A percentile compares a stretch with the other conserved stretches of the same genome.
Evolutionary conservation across 2,888 invertebrate genomes (phyloP).

Genomic region (Sipha maydis): DNA sequence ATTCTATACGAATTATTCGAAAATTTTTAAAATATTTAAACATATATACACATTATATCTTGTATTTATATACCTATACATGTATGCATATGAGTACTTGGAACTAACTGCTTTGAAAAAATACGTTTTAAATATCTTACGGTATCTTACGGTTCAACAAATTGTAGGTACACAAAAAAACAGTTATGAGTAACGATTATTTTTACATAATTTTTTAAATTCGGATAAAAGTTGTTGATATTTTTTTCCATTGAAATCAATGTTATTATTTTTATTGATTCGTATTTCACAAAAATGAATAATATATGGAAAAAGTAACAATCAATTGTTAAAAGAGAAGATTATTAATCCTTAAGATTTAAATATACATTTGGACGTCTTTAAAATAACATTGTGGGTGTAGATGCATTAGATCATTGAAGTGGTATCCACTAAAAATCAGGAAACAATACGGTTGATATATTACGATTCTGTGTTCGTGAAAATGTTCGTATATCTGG

Average conservation of each 20-base stretch:
- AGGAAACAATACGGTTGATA: neutral
- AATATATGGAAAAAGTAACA: neutral
- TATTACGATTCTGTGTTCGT: neutral
- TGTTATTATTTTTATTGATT: too few relatives aligned
- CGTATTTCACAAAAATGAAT: too few relatives aligned
- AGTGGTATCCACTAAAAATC: neutral
- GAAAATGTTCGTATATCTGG: neutral
- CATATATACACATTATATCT: too few relatives aligned
- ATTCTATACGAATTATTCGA: too few relatives aligned
- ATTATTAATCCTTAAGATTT: constrained; percentile 20
- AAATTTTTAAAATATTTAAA: too few relatives aligned
- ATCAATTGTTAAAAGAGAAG: neutral
- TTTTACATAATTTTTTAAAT: neutral
- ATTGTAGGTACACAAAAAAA: neutral
- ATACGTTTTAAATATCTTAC: neutral
- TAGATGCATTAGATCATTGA: neutral
- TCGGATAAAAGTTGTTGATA: neutral
- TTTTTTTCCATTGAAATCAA: too few relatives aligned
- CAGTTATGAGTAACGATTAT: neutral
- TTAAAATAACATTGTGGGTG: neutral
- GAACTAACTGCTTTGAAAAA: too few relatives aligned
- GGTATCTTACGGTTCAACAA: neutral
- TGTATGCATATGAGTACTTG: too few relatives aligned
- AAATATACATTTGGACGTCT: neutral
- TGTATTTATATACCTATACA: too few relatives aligned